Evolutionary conservation across 2,888 invertebrate genomes (phyloP), one percentile per base, ranked within the genome.

Genomic region (Amiota minor): DNA sequence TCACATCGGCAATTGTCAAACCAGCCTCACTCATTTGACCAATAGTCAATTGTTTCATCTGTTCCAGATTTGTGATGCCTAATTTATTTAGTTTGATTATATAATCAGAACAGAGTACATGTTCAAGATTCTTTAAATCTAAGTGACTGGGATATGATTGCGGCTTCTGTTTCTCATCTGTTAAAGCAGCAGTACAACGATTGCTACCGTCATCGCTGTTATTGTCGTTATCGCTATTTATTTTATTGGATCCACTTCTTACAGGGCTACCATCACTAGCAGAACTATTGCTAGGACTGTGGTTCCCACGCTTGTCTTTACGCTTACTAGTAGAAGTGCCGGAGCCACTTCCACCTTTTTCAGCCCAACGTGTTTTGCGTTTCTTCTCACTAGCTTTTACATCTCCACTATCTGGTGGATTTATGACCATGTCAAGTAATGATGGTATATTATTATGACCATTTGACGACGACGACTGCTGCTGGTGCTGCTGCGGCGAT

Each of bases 41-140:
- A 74, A 93, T 92, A 62, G 92, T 93, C 72, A 93, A 88, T 83
- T 92, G 92, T 76, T 92, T 90, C 78, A 93, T 88, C 81, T 93
- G 92, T 80, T 93, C 92, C 82, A 93, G 89, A 87, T 92, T 92
- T 72, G 91, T 91, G 62, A 93, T 92, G 72, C 93, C 93, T 89
- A 92, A 90, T 87, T 91, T 91, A 9, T 91, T 90, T 62, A 93
- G 89, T 81, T 92, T 92, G n/a, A 91, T 89, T 84, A 93, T 92
- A 85, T 92, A 92, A 75, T 92, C 91, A 6, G 90, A 88, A 72
- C 92, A 91, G 73, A 93, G 88, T 69, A 93, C 92, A 62, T 92
- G 91, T 16, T 90, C 92, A 78, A 93, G 88, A 87, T 92, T 92
- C 85, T 91, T 91, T 73, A 92, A 90, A 87, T 91, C 91, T 77